Evolutionary conservation across 92 coral and sea anemone species (phyloP), one percentile per base, ranked within the genome.

Genomic region (Zoanthus solanderi): DNA sequence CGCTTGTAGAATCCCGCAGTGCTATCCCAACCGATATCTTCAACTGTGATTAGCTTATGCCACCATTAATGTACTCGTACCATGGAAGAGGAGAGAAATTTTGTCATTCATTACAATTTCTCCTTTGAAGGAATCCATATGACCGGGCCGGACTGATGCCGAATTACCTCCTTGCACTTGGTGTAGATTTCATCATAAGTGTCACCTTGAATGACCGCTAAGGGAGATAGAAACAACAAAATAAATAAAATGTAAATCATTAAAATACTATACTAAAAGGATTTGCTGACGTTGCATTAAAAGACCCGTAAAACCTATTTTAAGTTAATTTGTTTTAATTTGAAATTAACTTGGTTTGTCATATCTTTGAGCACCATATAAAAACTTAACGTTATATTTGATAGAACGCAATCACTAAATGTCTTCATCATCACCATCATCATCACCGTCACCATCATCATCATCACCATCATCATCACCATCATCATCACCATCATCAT

Each of bases 111-210:
- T 82, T 84, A 96, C 53, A 96, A 94, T 67, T 95, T 97, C 85
- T 97, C 99, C 79, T 97, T 97, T 60, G 99, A 97, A 10, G 99
- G 99, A 76, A 97, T 95, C 99, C 99, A 97, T 80, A 97, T 97
- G 57, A 97, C 99, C 2, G 99, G 99, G 12, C 99, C 99, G 15
- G 98, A 95, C 87, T 97, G 99, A 85, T 97, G 98, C 56, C 99
- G 98, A 50, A 97, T 97, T 11, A 97, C 94, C 9, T 97, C 99
- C 90, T 97, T 97, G 50, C 78, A 87, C 88, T 89, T 91, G 45
- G 91, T 82, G 87, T 97, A 95, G 76, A 97, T 92, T 87, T 97
- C 98, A 60, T 97, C 95, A 69, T 95, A 97, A 7, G 99, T 95
- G 84, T 95, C 99, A 6, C 99, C 99, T 91, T 96, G 96, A 54